Evolutionary conservation across 2,888 invertebrate genomes (phyloP), one percentile per base, ranked within the genome.

Genomic region (Cephus spinipes): DNA sequence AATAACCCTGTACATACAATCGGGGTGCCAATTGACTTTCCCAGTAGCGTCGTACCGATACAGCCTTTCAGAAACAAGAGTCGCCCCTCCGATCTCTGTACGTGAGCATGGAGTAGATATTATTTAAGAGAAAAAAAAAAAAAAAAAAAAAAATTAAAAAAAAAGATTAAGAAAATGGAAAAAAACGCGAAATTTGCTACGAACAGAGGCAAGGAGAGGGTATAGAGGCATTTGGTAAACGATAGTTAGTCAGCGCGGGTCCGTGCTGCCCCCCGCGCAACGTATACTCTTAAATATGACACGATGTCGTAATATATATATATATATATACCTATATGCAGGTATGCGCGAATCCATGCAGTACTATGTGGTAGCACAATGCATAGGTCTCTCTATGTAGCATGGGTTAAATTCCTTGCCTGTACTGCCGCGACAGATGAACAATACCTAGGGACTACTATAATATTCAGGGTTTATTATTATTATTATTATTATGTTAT

Each of bases 391-490:
- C 32, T 76, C 78, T 78, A 76, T 76, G 78, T 76, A 78, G 55
- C 82, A 82, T 83, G 81, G 80, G 80, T 78, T 81, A 78, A 76
- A 82, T 77, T 76, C 82, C 77, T 84, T 83, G 82, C 83, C 85
- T 83, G 80, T 84, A 83, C 76, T 83, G 81, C 75, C 83, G 83
- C 79, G 82, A 84, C 82, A 85, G 81, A 85, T 84, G 83, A 87
- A 87, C 80, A 82, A 87, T 86, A 84, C 81, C 85, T 87, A 88
- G 86, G 84, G 85, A 87, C 81, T 87, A 87, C 82, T 87, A 86
- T 87, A 81, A 87, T 85, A 87, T 89, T 89, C 88, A 89, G 88
- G 87, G 87, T 89, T 88, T 84, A 86, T 83, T 85, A 86, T 83
- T 86, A 86, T 83, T 84, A 82, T 76, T 79, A 81, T 78, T 83